Evolutionary conservation across 2,797 vertebrate species (phyloP), one percentile per base, ranked within the genome.

Genomic region (Crossoptilon crossoptilon): DNA sequence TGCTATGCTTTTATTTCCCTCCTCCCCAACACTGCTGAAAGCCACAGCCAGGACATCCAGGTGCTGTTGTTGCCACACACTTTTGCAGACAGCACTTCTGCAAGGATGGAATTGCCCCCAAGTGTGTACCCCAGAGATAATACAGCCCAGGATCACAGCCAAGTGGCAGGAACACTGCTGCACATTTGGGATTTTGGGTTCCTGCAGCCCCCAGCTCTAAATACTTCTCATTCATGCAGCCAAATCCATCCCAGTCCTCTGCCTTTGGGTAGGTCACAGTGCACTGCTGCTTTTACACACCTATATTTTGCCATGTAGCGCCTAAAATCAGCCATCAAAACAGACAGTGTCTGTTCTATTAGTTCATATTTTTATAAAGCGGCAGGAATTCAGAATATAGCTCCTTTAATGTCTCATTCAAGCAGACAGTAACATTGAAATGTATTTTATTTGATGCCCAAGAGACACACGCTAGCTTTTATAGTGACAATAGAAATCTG

Each of bases 401-500:
- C 63, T 92, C 72, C 86, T 76, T 49, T 67, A 85, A 78, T 43
- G 44, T 81, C 35, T 96, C 51, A 35, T 85, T 84, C 85, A 72
- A 90, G 78, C 71, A 87, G 87, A 31, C 70, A 89, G 88, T 60
- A 85, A 85, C 43, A 35, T 55, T 63, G 76, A 87, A 91, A 87
- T 51, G 66, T 83, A 22, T 75, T 67, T 95, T 81, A 69, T 85
- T 87, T 89, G 88, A 91, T 87, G 82, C 88, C 76, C 84, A 78
- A 68, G 96, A 96, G 93, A 95, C 37, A 5, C 0, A 0, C 0
- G 0, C n/a, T 14, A 64, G 46, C 39, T 3, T 87, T 93, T 95
- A 72, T n/a, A 58, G 94, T 72, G 88, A 93, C 92, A 95, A 26
- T 44, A 83, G 90, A 89, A 85, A 92, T 89, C 66, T 81, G 37